phyloP scores from a whole-genome alignment of 1,140 invertebrate genomes.

The Tyrophagus putrescentiae region DNA sequence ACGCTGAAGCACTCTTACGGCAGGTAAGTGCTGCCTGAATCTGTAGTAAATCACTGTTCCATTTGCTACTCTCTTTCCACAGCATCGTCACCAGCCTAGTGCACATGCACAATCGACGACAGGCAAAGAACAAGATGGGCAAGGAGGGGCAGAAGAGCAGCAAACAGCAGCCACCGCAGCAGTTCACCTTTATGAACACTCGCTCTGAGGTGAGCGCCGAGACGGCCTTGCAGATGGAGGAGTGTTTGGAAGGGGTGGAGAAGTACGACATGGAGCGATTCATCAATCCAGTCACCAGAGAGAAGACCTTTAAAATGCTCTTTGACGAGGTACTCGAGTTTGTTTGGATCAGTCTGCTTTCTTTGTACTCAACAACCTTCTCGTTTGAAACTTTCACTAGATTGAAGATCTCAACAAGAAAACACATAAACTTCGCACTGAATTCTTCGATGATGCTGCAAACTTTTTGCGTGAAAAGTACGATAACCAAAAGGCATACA shows the following conservation, averaged over 20 bases:
- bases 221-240: background rate
- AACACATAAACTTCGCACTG: background rate
- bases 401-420: conserved; percentile 3
- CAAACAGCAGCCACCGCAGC: background rate
- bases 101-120: conserved; percentile 7
- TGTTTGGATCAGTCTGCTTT: too few species aligned
- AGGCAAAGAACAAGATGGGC: background rate
- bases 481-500: background rate
- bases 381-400: too few species aligned
- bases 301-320: background rate
- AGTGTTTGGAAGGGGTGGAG: background rate
- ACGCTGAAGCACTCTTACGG: conserved; percentile 13
- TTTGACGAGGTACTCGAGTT: conserved; percentile 9
- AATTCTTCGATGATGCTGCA: background rate
- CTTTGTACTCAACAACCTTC: too few species aligned
- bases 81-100: conserved; percentile 11
- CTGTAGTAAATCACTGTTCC: too few species aligned
- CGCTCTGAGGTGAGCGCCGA: background rate
- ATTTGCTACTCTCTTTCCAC: too few species aligned
- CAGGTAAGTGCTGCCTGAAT: too few species aligned
- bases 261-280: conserved; percentile 7
- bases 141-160: background rate
- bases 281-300: conserved; percentile 8
- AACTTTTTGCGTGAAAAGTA: conserved; percentile 5
- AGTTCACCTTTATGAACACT: background rate